Base-by-base conservation (phyloP, 1,140 invertebrate genomes). In the Carcinoscorpius rotundicauda region DNA sequence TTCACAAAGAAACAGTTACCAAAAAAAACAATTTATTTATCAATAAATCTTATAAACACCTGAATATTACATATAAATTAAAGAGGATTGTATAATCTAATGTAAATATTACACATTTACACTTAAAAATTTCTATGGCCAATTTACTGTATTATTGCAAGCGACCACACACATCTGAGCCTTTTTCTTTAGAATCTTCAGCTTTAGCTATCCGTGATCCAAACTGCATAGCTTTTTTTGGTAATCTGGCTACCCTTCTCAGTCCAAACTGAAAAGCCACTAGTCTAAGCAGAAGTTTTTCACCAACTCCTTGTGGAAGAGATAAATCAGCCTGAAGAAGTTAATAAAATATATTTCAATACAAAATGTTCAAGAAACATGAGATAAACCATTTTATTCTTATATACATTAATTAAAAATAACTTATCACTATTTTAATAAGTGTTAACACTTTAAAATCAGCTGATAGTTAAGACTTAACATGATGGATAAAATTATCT, bases 221-320 rank as follows among this genome's bases (percentile, higher is more conserved):
- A 83, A 99, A 98, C 76, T 99, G 96, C 61, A 99, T 86, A 10
- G 95, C 96, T 77, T 91, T 76, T 78, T 99, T 99, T 58, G 89
- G 88, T 59, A 90, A 82, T 59, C 75, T 74, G 2, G 87, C 83
- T 29, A 86, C 84, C 59, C 81, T 76, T 66, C 73, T 75, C 4
- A 91, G 76, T 6, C 89, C 89, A 48, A 95, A 75, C 71, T 85
- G 78, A 68, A 80, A 79, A 1, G 92, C 93, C 56, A 85, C 76
- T n/a, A 90, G 75, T 72, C 96, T 80, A 51, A 99, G 78, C 53
- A 98, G 78, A 58, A 96, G 76, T 78, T 99, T 99, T 74, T 98
- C 95, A n/a, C 95, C 95, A 61, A 92, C 68, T 56, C 93, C 93
- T 71, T 84, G 78, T 53, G 83, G 83, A 67, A 78, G 67, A n/a